Evolutionary conservation across 2,113 vertebrate species (phyloP).

Genomic region (Rhineura floridana): DNA sequence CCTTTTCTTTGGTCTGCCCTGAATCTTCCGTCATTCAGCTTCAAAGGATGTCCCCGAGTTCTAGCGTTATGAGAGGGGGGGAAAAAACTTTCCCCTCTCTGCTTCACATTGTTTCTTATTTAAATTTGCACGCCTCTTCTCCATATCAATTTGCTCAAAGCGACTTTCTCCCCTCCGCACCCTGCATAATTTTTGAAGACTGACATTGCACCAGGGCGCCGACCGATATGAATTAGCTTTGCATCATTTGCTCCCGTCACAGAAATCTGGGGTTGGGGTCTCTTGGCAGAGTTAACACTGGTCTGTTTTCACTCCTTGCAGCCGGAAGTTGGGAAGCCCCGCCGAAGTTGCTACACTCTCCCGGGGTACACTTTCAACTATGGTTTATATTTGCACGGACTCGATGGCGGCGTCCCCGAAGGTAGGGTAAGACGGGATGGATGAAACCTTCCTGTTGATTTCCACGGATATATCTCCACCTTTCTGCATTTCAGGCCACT

Average conservation of each 20-base stretch:
- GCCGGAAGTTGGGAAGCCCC: constrained; percentile 80
- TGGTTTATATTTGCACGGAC: constrained; percentile 62
- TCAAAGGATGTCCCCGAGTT: too few relatives aligned
- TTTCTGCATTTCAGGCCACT: background rate
- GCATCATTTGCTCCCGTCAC: background rate
- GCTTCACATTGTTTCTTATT: too few relatives aligned
- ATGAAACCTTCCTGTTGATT: background rate
- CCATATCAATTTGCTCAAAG: too few relatives aligned
- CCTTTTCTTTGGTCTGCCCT: too few relatives aligned
- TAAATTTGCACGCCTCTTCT: too few relatives aligned
- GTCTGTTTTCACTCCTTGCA: constrained; percentile 43
- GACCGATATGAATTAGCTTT: background rate
- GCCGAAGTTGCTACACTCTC: constrained; percentile 71
- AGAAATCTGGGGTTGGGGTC: background rate
- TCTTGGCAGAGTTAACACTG: too few relatives aligned
- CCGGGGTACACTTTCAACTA: constrained; percentile 82
- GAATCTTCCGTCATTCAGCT: too few relatives aligned
- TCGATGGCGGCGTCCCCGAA: constrained; percentile 83
- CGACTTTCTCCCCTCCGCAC: too few relatives aligned
- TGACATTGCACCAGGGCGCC: too few relatives aligned
- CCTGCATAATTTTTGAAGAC: too few relatives aligned
- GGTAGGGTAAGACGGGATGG: constrained; percentile 65
- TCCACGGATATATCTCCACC: background rate
- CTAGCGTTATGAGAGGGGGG: too few relatives aligned
- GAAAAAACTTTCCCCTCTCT: too few relatives aligned